Evolutionary conservation across 2,113 vertebrate species (phyloP), one percentile per base, ranked within the genome.

Genomic region (Muscicapa adusta): DNA sequence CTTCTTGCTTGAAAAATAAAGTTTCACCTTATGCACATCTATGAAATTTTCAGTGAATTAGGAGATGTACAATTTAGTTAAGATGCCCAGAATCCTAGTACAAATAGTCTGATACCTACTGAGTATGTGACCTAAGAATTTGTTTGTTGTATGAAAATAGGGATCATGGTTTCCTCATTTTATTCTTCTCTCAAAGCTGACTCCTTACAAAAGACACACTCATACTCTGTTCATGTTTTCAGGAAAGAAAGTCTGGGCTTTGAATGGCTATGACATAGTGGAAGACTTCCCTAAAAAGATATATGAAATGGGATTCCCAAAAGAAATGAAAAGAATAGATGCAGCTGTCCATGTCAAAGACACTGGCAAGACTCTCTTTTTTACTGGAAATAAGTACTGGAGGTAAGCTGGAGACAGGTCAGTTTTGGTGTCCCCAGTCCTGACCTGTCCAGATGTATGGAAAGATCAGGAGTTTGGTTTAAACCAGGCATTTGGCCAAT

Each of bases 171-270:
- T 56, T 62, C 34, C 14, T 73, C 9, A 18, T 88, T 87, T 94
- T 33, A 56, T 63, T 75, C 51, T 79, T 38, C 23, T 61, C 16
- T 74, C 40, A 18, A 60, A 82, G 15, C 12, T 51, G 8, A 53
- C 16, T 24, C 5, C 68, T 76, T 80, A 61, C 7, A 57, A 81
- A 82, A 92, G 38, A 62, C 4, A 71, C 6, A 72, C 20, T 3
- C 16, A 40, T 85, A 33, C 3, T 89, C 88, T 62, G 17, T 40
- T 74, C 13, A 11, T 92, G 65, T 89, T 94, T 77, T 82, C 95
- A 99, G 99, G 99, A 50, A 99, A 98, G 80, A 98, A 97, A 94
- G 98, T 99, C 96, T 99, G 99, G 99, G 99, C 99, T 82, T 93
- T 99, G 84, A 99, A 98, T 75, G 99, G 99, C 40, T 99, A 99